Percentiles rank a stretch among this genome's conserved stretches.
Evolutionary conservation across 2,797 vertebrate genomes (phyloP).

Genomic region (Falco novaeseelandiae): DNA sequence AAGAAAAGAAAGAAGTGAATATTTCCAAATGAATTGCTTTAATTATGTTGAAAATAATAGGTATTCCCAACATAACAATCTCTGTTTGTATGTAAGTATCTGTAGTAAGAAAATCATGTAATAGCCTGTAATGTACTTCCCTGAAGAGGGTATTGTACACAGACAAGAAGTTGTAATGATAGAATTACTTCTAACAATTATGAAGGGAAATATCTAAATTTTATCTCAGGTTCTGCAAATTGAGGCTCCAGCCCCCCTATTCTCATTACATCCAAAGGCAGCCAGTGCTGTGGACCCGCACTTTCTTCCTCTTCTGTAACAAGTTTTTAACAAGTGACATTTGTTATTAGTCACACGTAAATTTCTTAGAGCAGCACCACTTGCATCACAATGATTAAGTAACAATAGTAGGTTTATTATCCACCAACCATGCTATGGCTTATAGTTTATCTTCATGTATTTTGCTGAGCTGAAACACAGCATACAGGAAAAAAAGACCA

Average conservation of each 20-base stretch:
- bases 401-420: neutral
- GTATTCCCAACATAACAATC: neutral
- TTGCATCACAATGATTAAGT: neutral
- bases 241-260: neutral
- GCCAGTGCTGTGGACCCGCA: neutral
- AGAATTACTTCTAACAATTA: neutral
- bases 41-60: neutral
- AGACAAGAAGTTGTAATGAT: neutral
- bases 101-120: neutral
- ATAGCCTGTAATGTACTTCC: neutral
- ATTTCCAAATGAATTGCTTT: neutral
- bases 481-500: accelerated
- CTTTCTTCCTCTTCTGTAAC: neutral
- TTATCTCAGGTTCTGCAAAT: neutral
- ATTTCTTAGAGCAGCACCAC: neutral
- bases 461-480: neutral
- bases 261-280: accelerated
- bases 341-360: neutral
- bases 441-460: neutral
- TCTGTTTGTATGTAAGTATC: neutral
- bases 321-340: neutral
- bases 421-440: neutral
- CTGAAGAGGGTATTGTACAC: neutral
- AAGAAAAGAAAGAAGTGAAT: neutral
- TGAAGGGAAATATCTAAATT: neutral